Percentiles rank a stretch among this genome's conserved stretches.
phyloP scores from a whole-genome alignment of 2,113 vertebrate genomes.

The Salvator merianae region DNA sequence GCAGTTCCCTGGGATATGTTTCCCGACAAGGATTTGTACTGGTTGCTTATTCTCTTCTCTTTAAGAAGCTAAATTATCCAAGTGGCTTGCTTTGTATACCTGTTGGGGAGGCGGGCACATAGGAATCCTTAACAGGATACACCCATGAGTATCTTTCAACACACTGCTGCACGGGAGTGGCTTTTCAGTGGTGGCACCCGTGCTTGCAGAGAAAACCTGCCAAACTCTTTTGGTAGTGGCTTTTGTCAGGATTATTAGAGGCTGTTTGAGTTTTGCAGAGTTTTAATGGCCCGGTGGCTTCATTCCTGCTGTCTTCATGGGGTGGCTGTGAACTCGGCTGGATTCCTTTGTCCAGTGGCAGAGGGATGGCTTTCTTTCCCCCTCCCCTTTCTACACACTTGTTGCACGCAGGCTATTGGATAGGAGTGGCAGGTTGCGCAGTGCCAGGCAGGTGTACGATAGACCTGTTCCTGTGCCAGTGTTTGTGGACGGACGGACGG shows the following conservation, averaged over 20 bases:
- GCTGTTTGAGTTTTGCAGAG: background rate
- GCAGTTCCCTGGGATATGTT: background rate
- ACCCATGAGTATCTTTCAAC: background rate
- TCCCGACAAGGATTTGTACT: background rate
- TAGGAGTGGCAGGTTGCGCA: no score
- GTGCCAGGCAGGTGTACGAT: background rate
- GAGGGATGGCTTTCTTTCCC: no score
- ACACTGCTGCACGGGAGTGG: no score
- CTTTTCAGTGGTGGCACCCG: background rate
- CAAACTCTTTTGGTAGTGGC: background rate
- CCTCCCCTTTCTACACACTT: no score
- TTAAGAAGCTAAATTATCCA: background rate
- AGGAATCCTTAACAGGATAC: background rate
- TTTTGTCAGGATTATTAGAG: background rate
- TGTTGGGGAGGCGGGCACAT: no score
- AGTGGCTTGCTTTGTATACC: background rate
- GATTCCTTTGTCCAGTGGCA: background rate
- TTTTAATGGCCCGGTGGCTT: background rate
- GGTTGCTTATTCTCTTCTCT: background rate
- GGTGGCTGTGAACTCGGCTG: background rate
- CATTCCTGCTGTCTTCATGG: background rate
- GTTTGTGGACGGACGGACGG: no score
- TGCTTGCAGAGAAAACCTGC: background rate
- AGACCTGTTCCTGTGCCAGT: no score
- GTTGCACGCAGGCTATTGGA: background rate